Conservation (phyloP, 2,888 invertebrate species). For the Polydrusus cervinus region DNA sequence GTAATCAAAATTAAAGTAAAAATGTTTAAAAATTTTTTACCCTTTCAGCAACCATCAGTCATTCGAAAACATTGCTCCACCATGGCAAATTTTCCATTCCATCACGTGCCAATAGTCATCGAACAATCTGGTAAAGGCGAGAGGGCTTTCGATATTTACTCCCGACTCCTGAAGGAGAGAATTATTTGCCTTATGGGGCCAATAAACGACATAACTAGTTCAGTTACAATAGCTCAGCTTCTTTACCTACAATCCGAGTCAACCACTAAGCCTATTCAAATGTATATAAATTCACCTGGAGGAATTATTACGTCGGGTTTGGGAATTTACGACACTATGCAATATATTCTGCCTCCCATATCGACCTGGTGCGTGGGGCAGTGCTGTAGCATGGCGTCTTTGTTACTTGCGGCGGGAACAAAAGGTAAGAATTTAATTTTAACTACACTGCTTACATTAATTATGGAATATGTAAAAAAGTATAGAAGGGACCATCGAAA, state of each 20-base stretch:
- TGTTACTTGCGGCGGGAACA: conserved; percentile 91
- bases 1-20: conserved; percentile 33
- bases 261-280: conserved; percentile 94
- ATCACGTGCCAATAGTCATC: conserved; percentile 91
- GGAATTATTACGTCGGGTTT: conserved; percentile 96
- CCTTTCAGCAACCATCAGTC: conserved; percentile 27
- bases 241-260: conserved; percentile 94
- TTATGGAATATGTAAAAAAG: too few relatives aligned
- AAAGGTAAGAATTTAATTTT: conserved; percentile 63
- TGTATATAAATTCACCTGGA: conserved; percentile 96
- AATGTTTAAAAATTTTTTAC: conserved; percentile 44
- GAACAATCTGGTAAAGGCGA: conserved; percentile 98
- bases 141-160: conserved; percentile 97
- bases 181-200: conserved; percentile 98
- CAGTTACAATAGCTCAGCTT: conserved; percentile 94
- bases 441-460: background rate
- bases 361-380: conserved; percentile 97
- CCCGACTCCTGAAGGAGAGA: conserved; percentile 92
- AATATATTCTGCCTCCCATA: conserved; percentile 95
- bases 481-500: too few relatives aligned
- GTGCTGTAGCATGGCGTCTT: conserved; percentile 97
- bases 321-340: conserved; percentile 99
- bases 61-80: conserved; percentile 39
- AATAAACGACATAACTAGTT: conserved; percentile 91
- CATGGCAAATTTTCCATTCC: conserved; percentile 59